Conservation (phyloP, 2,888 invertebrate species). For the Leptinotarsa juncta region DNA sequence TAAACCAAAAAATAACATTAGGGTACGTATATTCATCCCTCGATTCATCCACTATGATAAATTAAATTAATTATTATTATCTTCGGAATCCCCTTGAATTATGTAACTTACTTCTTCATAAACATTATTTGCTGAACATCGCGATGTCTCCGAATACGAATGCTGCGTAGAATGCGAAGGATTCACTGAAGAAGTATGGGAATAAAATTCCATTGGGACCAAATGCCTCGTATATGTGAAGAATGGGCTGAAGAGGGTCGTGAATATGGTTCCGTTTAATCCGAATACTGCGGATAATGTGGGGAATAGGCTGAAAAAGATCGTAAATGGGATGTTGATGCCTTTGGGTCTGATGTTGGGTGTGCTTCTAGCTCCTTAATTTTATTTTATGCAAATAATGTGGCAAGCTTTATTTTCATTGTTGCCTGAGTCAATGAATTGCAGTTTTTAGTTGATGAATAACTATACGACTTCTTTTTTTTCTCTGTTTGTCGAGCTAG, state of each 20-base stretch:
- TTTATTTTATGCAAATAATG: constrained; percentile 17
- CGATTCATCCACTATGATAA: constrained; percentile 4
- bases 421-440: constrained; percentile 7
- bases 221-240: background rate
- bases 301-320: constrained; percentile 1
- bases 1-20: too few relatives aligned
- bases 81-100: background rate
- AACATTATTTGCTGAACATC: background rate
- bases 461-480: background rate
- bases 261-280: background rate
- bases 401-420: constrained; percentile 3
- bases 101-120: background rate
- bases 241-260: background rate
- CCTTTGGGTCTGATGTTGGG: constrained; percentile 13
- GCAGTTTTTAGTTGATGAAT: constrained; percentile 14
- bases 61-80: background rate
- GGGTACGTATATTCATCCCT: background rate
- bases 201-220: background rate
- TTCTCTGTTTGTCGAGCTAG: background rate
- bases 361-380: constrained; percentile 14
- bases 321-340: constrained; percentile 12
- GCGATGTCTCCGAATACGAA: background rate
- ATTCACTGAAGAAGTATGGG: background rate
- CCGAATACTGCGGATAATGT: constrained; percentile 18
- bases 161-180: background rate